Evolutionary conservation across 2,888 invertebrate species (phyloP), one percentile per base, ranked within the genome.

Genomic region (Tinea pellionella): DNA sequence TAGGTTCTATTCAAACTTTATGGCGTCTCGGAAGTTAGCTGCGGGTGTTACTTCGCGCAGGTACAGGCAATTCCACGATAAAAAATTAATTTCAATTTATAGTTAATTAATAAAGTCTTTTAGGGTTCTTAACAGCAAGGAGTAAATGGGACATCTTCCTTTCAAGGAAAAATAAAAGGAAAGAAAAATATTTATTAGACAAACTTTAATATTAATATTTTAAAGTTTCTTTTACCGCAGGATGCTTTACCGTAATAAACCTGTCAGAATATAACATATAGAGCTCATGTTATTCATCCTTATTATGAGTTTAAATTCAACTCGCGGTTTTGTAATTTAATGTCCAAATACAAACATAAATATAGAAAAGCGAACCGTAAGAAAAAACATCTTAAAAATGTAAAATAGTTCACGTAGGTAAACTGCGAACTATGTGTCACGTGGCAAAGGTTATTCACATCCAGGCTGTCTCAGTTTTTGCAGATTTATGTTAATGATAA

Each of bases 341-440:
- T 41, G 16, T 57, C 57, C 29, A 61, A 57, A 57, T 61, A 59
- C 55, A 60, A 41, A 60, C 65, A 61, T 66, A 66, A 66, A 65
- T 66, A 65, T 32, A 57, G 30, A 62, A 55, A 53, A 59, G 47
- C 59, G 59, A 61, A 64, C 61, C 63, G 63, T 62, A 64, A 59
- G 62, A 63, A 63, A 57, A 65, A 64, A 61, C 64, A 64, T 64
- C 64, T 63, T 61, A 63, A 63, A 62, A 65, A 65, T 65, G 65
- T 63, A 62, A 65, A 65, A 62, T 64, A 64, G 61, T 51, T 41
- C 47, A 61, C 64, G 64, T 64, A 64, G 65, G 63, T 62, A 63
- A 63, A 18, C 53, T 53, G 53, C 18, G 4, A 53, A 24, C 53
- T 4, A 47, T 47, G 16, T 47, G 16, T 47, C 47, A 47, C 47